Conservation (phyloP, 2,113 vertebrate species). For the human region GRCh38 chr2:184042001-184042500, state of each 20-base stretch:
- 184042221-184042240: slow-evolving; percentile 37
- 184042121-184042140: neutral
- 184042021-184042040: neutral
- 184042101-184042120: neutral
- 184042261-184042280: neutral
- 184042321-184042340: slow-evolving; percentile 22
- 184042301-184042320: slow-evolving; percentile 51
- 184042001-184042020: neutral
- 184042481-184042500: slow-evolving; percentile 5
- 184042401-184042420: slow-evolving; percentile 31
- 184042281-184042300: slow-evolving; percentile 33
- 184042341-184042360: slow-evolving; percentile 41
- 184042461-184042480: slow-evolving; percentile 12
- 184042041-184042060: neutral
- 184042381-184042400: neutral
- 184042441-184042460: neutral
- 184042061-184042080: neutral
- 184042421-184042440: slow-evolving; percentile 48
- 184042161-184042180: slow-evolving; percentile 23
- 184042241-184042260: slow-evolving; percentile 25
- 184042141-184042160: slow-evolving; percentile 14
- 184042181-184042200: slow-evolving; percentile 26
- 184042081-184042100: neutral
- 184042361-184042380: slow-evolving; percentile 43
- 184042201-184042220: neutral